Evolutionary conservation across 2,113 vertebrate species (phyloP).

Genomic region (Propithecus coquereli): DNA sequence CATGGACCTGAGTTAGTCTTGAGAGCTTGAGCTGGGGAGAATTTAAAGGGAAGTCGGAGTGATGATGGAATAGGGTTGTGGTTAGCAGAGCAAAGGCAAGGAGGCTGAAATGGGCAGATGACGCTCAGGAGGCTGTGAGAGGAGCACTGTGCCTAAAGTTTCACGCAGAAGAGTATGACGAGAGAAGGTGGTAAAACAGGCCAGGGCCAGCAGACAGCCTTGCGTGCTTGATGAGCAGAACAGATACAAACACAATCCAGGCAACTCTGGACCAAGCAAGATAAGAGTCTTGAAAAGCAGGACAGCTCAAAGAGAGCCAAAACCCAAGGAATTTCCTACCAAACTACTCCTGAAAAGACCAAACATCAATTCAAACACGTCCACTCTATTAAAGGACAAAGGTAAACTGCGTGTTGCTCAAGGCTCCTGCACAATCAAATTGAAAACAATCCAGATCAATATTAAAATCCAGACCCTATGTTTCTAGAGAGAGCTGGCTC

Average conservation of each 20-base stretch:
- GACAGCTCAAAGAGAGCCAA: not conserved
- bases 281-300: not conserved
- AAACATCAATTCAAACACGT: not conserved
- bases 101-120: not conserved
- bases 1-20: not conserved
- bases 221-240: not conserved
- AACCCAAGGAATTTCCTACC: not conserved
- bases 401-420: not conserved
- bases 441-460: conserved; percentile 9
- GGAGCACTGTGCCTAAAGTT: not conserved
- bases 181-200: not conserved
- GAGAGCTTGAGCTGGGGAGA: not conserved
- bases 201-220: not conserved
- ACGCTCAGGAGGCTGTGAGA: not conserved
- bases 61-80: not conserved
- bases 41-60: not conserved
- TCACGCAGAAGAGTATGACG: not conserved
- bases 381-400: not conserved
- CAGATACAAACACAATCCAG: not conserved
- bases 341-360: not conserved
- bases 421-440: not conserved
- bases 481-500: conserved; percentile 5
- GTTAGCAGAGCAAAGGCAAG: not conserved
- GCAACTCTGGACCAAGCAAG: not conserved
- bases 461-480: not conserved